phyloP scores from a whole-genome alignment of 1,140 invertebrate genomes.

The Vollenhovia emeryi region DNA sequence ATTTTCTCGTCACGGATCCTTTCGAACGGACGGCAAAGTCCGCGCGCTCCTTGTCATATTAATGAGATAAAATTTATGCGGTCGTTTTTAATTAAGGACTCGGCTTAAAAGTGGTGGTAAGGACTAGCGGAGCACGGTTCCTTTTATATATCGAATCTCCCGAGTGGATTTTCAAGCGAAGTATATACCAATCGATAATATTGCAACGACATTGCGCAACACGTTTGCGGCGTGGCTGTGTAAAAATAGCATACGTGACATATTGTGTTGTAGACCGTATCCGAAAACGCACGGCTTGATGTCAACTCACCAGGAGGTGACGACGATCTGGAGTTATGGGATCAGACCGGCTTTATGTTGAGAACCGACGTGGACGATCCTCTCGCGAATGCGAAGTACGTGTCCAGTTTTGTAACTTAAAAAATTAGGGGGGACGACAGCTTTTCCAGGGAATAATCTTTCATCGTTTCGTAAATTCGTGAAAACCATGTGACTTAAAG shows the following conservation, averaged over 20 bases:
- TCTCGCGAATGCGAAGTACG: constrained; percentile 77
- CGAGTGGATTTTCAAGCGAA: neutral
- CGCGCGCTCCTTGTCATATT: constrained; percentile 11
- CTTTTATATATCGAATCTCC: neutral
- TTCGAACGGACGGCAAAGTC: neutral
- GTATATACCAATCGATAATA: neutral
- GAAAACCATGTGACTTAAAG: neutral
- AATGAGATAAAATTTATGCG: neutral
- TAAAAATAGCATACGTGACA: neutral
- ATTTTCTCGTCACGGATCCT: neutral
- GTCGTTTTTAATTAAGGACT: neutral
- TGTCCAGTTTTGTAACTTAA: constrained; percentile 26
- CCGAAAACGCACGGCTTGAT: constrained; percentile 80
- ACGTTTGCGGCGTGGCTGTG: neutral
- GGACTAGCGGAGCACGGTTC: neutral
- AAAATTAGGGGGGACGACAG: neutral
- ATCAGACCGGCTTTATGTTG: constrained; percentile 82
- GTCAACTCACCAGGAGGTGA: constrained; percentile 75
- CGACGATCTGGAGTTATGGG: constrained; percentile 81
- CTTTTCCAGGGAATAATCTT: neutral
- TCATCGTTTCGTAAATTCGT: neutral
- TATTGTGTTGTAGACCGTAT: constrained; percentile 75
- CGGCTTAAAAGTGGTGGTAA: neutral
- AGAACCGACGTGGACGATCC: constrained; percentile 78
- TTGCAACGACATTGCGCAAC: neutral